Evolutionary conservation across 23 tunicate genomes (phyloP).

Genomic region (Styela clava): DNA sequence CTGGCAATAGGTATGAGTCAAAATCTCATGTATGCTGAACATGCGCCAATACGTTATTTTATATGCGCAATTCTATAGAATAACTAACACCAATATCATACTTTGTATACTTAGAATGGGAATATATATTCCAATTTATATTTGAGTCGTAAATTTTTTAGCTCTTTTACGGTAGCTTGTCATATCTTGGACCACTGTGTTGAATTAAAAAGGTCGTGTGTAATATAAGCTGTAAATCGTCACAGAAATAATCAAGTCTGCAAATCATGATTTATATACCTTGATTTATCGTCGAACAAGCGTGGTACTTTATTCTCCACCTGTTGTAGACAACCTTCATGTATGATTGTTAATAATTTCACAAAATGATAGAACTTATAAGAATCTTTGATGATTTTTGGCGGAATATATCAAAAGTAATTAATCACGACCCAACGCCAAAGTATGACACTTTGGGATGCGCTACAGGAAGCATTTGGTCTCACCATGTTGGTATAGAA

Average conservation of each 20-base stretch:
- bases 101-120: no score
- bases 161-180: background rate
- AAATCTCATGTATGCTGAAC: no score
- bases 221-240: background rate
- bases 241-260: background rate
- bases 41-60: no score
- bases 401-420: background rate
- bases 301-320: no score
- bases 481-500: background rate
- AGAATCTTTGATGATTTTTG: slow-evolving; percentile 8
- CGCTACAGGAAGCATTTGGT: background rate
- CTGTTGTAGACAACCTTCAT: no score
- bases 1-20: no score
- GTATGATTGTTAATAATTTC: background rate
- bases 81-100: no score
- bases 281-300: background rate
- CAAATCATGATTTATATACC: background rate
- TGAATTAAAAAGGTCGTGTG: background rate
- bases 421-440: background rate
- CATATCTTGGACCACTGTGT: background rate
- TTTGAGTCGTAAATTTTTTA: background rate
- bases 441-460: background rate
- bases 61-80: no score
- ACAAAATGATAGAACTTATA: background rate
- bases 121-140: no score